Base-by-base conservation (phyloP, 2,113 vertebrate species). In the Spea multiplicata region DNA sequence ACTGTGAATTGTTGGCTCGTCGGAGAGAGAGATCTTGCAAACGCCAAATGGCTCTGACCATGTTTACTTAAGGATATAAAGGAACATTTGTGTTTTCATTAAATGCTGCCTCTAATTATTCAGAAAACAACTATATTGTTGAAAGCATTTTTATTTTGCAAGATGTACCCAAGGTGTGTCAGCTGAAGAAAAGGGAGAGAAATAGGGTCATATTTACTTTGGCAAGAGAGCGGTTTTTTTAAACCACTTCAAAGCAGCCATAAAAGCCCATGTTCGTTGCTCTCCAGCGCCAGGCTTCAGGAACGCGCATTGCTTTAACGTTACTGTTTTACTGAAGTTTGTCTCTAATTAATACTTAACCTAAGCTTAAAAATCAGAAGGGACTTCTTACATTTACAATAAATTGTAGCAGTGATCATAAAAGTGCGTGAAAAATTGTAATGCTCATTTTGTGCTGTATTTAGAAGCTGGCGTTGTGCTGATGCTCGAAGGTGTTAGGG, bases 201-300 rank as follows among this genome's bases (percentile, higher is more conserved):
- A 81, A 61, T 73, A 75, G 81, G 85, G 83, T 86, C 88, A 84
- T 84, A 83, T 95, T 95, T 94, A 91, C 85, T 79, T 89, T 95
- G 93, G 91, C 93, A 91, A 87, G 83, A 83, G 74, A 55, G 55
- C 49, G 12, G 13, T 71, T 79, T 8, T 84, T 86, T 86, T 86
- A 88, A 91, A 89, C 89, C 88, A 90, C 91, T 93, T 96, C 91
- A 94, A 94, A 95, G 93, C 73, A 74, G 50, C 84, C 55, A 78
- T 81, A 53, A 83, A 81, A 85, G 85, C 75, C 81, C 82, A 16
- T 57, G 47, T 71, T 53, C 47, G 71, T 47, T 62, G 73, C 57
- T 49, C 45, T 16, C 5, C 53, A 52, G 47, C 67, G 57, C 77
- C 30, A 55, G 14, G 52, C 53, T 61, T 46, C 44, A 70, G 7